These are phyloP conservation scores for Trichoplax adhaerens DNA, from an alignment of 37 sponge, comb jelly and placozoan species.

Conservation along the genomic window DNA sequence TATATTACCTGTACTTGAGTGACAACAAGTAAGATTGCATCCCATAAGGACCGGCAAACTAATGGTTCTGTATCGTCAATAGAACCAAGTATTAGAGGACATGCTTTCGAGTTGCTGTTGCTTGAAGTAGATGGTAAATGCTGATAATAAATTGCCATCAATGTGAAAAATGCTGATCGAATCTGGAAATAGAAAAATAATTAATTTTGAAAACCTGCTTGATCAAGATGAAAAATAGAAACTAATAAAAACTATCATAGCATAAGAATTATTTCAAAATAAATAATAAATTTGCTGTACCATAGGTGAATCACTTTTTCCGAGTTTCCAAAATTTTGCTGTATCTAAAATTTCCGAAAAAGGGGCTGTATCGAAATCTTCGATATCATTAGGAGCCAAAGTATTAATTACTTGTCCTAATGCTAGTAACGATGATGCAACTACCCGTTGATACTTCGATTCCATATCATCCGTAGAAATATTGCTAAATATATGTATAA, in stretches of 20 bases:
- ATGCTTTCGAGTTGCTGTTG: constrained; percentile 11
- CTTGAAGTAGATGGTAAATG: not conserved
- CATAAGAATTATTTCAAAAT: no score
- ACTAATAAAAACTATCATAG: no score
- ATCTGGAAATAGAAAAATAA: constrained; percentile 5
- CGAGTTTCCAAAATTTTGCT: constrained; percentile 31
- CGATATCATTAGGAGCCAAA: not conserved
- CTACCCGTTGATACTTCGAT: no score
- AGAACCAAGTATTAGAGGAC: constrained; percentile 20
- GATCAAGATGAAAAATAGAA: no score
- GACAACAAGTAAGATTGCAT: constrained; percentile 17
- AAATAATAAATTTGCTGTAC: constrained; percentile 2
- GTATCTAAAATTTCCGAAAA: constrained; percentile 16
- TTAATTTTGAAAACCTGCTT: not conserved
- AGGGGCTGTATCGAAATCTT: not conserved
- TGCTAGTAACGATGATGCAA: not conserved
- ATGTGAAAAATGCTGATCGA: constrained; percentile 12
- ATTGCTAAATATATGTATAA: no score
- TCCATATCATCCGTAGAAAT: no score
- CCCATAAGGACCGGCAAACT: constrained; percentile 36
- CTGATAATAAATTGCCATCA: constrained; percentile 10
- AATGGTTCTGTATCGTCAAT: constrained; percentile 34
- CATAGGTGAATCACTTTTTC: constrained; percentile 18
- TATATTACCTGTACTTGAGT: constrained; percentile 7
- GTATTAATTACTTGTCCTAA: constrained; percentile 10